Base-by-base conservation (phyloP, 2,888 invertebrate genomes). In the Drosophila neotestacea region DNA sequence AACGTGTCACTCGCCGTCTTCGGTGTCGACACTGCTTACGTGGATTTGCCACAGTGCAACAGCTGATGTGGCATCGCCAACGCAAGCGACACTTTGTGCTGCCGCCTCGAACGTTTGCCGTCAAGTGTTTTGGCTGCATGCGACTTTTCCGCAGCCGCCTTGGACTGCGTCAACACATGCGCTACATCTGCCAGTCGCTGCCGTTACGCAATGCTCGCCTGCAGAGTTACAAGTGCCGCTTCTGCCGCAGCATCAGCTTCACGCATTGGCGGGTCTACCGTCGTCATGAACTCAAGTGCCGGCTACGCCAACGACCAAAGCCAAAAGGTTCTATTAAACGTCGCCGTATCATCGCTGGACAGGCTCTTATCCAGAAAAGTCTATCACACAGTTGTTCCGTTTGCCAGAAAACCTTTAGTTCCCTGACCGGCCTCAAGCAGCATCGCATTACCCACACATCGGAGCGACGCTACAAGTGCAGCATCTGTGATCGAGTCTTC, bases 371-470 rank as follows among this genome's bases (percentile, higher is more conserved):
- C 0, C 6, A 13, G 6, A 76, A 52, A 3, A 47, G 65, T 4
- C 54, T 39, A 11, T n/a, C 28, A 28, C 85, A 83, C 46, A 66
- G n/a, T 41, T 90, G 90, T 32, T 16, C 46, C 11, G 34, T 69
- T 10, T 88, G 88, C 72, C 63, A 74, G 38, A 88, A 88, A 54
- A 46, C 56, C 0, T 88, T 88, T 13, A 51, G 72, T 22, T 88
- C 84, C 30, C 61, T 68, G 6, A 88, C 81, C 10, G 82, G 90
- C 0, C 83, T 93, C 4, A 85, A 87, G 16, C 92, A 93, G 69
- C 93, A 93, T 75, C 88, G 89, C 55, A 90, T 92, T 13, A 92
- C 92, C 2, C 93, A 93, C 77, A 81, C 88, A 7, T 85, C 89
- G 39, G 88, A 91, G 66, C 78, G 91, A n/a, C 83, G 87, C 6